Base-by-base conservation (phyloP, 1,140 invertebrate species). In the Zeugodacus cucurbitae region DNA sequence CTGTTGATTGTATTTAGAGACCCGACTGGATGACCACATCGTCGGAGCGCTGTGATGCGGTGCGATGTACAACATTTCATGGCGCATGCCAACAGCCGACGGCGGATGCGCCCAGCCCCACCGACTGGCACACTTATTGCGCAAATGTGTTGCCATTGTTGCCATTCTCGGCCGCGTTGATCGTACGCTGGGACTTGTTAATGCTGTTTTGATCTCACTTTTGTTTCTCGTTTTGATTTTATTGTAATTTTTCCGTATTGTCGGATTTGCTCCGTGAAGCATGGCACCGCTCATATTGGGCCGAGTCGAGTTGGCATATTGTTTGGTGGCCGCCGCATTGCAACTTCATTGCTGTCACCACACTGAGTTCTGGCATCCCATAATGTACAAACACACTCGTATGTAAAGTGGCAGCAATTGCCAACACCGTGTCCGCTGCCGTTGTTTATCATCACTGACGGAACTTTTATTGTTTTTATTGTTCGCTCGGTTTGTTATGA, bases 61-160 rank as follows among this genome's bases (percentile, higher is more conserved):
- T 70, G 70, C 37, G 26, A 26, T 32, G 62, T 8, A 67, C 62
- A 37, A 70, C 37, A 48, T 82, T 82, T 44, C 41, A 48, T 82
- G 74, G 74, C 74, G 67, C 67, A 74, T 74, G 67, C 67, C 67
- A 82, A 82, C 74, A 48, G 41, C 8, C 74, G 41, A 20, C 74
- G 41, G 74, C 74, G 74, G 74, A 82, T 82, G 74, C 37, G 74
- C 37, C 26, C 74, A 82, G 41, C 44, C 74, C 37, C 74, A 82
- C 74, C n/a, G n/a, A 82, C 74, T 82, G 74, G 74, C 74, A 82
- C 74, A 82, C 74, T 82, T 82, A 82, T 82, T 82, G 74, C 74
- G 74, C 74, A 82, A 82, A 82, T 48, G 32, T 70, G 74, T 48
- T 82, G 41, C 74, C n/a, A 82, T 82, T 82, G 74, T 82, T 82